Evolutionary conservation across 2,113 vertebrate genomes (phyloP).

Genomic region (Brachionichthys hirsutus): DNA sequence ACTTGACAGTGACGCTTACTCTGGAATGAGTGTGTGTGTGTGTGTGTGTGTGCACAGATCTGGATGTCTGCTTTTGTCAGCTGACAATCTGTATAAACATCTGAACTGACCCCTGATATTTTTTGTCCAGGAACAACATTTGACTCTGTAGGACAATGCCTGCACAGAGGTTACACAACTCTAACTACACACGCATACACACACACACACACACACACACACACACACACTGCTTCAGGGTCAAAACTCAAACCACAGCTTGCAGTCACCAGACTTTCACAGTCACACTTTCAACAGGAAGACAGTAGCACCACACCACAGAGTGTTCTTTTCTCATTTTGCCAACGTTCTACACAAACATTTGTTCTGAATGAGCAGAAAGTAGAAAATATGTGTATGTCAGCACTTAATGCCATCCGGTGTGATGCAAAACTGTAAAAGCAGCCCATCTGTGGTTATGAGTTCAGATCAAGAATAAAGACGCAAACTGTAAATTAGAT

Average conservation of each 20-base stretch:
- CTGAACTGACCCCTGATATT: slow-evolving; percentile 51
- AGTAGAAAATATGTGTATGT: slow-evolving; percentile 26
- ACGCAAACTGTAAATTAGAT: slow-evolving; percentile 23
- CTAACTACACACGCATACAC: slow-evolving; percentile 48
- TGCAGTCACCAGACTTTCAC: slow-evolving; percentile 32
- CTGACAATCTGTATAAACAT: slow-evolving; percentile 66
- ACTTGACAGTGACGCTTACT: no score
- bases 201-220: no score
- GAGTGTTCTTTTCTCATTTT: slow-evolving; percentile 25
- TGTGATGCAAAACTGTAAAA: slow-evolving; percentile 30
- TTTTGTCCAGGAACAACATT: slow-evolving; percentile 62
- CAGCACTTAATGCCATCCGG: slow-evolving; percentile 26
- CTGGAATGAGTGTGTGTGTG: not conserved
- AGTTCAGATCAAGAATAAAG: slow-evolving; percentile 32
- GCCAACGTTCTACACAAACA: slow-evolving; percentile 14
- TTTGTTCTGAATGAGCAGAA: slow-evolving; percentile 5
- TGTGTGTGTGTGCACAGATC: not conserved
- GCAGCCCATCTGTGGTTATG: slow-evolving; percentile 33
- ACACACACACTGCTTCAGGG: slow-evolving; percentile 25
- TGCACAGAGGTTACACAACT: slow-evolving; percentile 64
- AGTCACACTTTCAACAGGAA: slow-evolving; percentile 57
- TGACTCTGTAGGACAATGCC: slow-evolving; percentile 61
- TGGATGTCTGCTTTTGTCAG: slow-evolving; percentile 18
- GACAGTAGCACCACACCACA: slow-evolving; percentile 25
- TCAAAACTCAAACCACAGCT: slow-evolving; percentile 50